Evolutionary conservation across 2,113 vertebrate genomes (phyloP), one percentile per base, ranked within the genome.

Genomic region (Himantopus leucocephalus): DNA sequence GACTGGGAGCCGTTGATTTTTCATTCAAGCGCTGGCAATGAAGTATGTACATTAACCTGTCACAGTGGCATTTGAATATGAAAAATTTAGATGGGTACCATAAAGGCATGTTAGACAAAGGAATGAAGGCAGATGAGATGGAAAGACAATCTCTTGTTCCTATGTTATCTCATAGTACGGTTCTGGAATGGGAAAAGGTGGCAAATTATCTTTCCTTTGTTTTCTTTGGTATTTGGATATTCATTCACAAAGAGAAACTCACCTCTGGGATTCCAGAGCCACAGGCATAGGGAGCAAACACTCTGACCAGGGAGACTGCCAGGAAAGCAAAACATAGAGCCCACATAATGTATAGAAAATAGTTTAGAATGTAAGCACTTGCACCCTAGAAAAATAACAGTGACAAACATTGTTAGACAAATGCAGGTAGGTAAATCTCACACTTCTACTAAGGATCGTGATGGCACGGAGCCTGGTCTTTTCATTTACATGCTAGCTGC

Each of bases 191-290:
- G 60, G 72, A 80, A 88, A 94, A 82, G 9, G 27, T 4, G 4
- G 7, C 12, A 63, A 70, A 77, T 64, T 15, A 58, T 75, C 5
- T 43, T 58, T 34, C 17, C 11, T 68, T 67, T 66, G 17, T 16
- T 91, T 59, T 12, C 20, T 24, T 32, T 71, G 23, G 2, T 34
- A 52, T 73, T 86, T 71, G 11, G 56, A 74, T 78, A 86, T 56
- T 71, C 59, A 67, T 29, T 56, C 34, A 39, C 8, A 26, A 60
- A 55, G 3, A 59, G 35, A 82, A 73, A 97, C 98, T 98, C 90
- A 99, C 99, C 99, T 99, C 99, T 12, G 99, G 99, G 79, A 99
- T 99, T 73, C 99, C 99, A 64, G 99, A 99, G 13, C 99, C 99
- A 53, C 99, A 99, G 95, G 99, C 99, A 18, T 99, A 99, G 16